Evolutionary conservation across 2,113 vertebrate genomes (phyloP).

Genomic region (Hemibagrus wyckioides): DNA sequence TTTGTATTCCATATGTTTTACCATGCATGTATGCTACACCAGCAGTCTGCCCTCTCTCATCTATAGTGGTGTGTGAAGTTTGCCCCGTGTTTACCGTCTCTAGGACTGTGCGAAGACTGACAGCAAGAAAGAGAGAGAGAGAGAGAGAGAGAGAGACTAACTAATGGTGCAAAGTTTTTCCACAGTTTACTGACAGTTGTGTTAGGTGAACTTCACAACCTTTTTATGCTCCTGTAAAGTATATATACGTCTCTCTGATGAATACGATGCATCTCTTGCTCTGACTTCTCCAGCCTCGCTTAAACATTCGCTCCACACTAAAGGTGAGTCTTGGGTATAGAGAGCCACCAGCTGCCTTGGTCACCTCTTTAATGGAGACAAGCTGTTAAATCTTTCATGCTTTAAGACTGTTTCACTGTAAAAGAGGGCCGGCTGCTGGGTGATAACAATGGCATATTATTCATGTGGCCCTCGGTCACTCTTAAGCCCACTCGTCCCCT

Average conservation of each 20-base stretch:
- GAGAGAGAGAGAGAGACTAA: background rate
- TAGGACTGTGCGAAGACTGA: slow-evolving; percentile 18
- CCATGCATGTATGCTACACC: slow-evolving; percentile 20
- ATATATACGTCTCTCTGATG: slow-evolving; percentile 27
- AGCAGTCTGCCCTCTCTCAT: slow-evolving; percentile 26
- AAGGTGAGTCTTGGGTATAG: slow-evolving; percentile 46
- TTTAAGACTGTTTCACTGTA: slow-evolving; percentile 68
- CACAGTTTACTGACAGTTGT: slow-evolving; percentile 25
- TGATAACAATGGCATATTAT: slow-evolving; percentile 57
- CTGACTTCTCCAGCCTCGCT: slow-evolving; percentile 10
- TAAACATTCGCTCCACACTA: slow-evolving; percentile 27
- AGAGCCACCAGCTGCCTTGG: slow-evolving; percentile 35
- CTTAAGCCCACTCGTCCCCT: slow-evolving; percentile 20
- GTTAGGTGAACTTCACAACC: slow-evolving; percentile 30
- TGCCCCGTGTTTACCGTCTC: slow-evolving; percentile 26
- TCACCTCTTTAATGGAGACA: slow-evolving; percentile 60
- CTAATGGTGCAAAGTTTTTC: slow-evolving; percentile 27
- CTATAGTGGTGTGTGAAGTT: slow-evolving; percentile 24
- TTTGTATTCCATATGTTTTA: slow-evolving; percentile 36
- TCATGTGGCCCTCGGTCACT: slow-evolving; percentile 53
- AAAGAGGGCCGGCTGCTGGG: slow-evolving; percentile 58
- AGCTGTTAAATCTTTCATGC: slow-evolving; percentile 68
- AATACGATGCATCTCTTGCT: slow-evolving; percentile 9
- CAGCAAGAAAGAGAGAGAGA: background rate
- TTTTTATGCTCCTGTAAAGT: slow-evolving; percentile 23